Conservation (phyloP, 2,888 invertebrate genomes). For the Hypselothyrea guttata region DNA sequence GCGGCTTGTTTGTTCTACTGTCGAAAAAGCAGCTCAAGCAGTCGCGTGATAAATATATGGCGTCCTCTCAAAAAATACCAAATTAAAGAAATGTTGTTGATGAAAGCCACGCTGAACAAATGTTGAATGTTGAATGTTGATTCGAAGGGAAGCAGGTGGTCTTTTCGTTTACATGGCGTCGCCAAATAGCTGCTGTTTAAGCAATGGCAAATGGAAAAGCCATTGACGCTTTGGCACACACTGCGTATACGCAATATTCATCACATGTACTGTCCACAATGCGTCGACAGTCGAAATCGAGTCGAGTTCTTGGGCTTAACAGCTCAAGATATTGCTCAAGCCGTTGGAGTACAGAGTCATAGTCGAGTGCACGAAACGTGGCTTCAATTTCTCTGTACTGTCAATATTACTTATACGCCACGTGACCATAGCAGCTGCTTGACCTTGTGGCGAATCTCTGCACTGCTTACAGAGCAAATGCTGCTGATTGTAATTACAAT, state of each 20-base stretch:
- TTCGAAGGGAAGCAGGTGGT: background rate
- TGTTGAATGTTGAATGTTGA: too few species aligned
- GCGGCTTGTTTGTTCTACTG: too few species aligned
- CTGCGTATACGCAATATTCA: conserved; percentile 24
- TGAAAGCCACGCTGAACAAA: too few species aligned
- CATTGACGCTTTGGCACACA: conserved; percentile 11
- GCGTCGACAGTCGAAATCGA: background rate
- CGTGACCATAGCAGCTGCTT: conserved; percentile 30
- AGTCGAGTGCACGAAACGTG: conserved; percentile 1
- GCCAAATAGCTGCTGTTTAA: background rate
- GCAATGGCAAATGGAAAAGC: background rate
- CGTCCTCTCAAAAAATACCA: too few species aligned
- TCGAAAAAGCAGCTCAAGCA: too few species aligned
- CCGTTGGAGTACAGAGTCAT: too few species aligned
- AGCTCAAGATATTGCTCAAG: conserved; percentile 3
- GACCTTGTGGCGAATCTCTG: conserved; percentile 29
- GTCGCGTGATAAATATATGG: too few species aligned
- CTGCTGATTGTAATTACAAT: conserved; percentile 39
- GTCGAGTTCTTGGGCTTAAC: conserved; percentile 14
- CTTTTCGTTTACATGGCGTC: background rate
- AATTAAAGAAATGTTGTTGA: too few species aligned
- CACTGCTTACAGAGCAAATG: too few species aligned
- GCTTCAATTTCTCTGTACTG: conserved; percentile 17
- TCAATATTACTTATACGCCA: conserved; percentile 42
- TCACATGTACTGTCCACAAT: conserved; percentile 9